A percentile compares a stretch with the other conserved stretches of the same genome.
phyloP scores from a whole-genome alignment of 1,140 invertebrate genomes.

The Reticulitermes speratus region DNA sequence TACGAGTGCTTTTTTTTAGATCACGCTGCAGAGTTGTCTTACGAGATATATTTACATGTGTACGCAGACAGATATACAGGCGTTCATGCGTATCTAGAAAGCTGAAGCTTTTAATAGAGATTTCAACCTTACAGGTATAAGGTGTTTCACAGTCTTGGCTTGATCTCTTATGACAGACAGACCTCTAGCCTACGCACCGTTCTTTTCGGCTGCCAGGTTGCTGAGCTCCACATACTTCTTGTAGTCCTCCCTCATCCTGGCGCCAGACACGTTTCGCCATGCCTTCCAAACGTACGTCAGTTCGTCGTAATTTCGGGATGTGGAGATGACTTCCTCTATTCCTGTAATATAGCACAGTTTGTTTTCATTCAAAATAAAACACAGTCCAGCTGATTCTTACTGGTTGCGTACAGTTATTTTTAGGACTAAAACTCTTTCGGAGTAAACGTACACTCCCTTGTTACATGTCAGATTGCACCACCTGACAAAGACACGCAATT shows the following conservation, averaged over 20 bases:
- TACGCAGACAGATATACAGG: too few species aligned
- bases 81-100: too few species aligned
- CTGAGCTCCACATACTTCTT: constrained; percentile 58
- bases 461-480: neutral
- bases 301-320: constrained; percentile 50
- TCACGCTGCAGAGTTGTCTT: too few species aligned
- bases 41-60: too few species aligned
- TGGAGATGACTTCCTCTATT: constrained; percentile 44
- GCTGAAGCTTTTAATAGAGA: too few species aligned
- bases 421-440: neutral
- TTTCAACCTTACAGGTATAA: too few species aligned
- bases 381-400: neutral
- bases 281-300: constrained; percentile 60
- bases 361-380: too few species aligned
- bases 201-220: constrained; percentile 60
- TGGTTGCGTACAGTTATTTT: neutral
- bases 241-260: constrained; percentile 58
- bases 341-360: constrained; percentile 28
- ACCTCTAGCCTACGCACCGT: constrained; percentile 43
- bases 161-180: too few species aligned
- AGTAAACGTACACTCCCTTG: neutral
- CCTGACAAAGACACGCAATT: neutral
- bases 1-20: too few species aligned
- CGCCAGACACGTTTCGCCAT: constrained; percentile 60
- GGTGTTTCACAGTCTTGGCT: too few species aligned